Percentiles rank a stretch among this genome's conserved stretches.
These are phyloP conservation scores for Pecten maximus DNA, from an alignment of 2,888 invertebrate genomes.

Conservation along the genomic window DNA sequence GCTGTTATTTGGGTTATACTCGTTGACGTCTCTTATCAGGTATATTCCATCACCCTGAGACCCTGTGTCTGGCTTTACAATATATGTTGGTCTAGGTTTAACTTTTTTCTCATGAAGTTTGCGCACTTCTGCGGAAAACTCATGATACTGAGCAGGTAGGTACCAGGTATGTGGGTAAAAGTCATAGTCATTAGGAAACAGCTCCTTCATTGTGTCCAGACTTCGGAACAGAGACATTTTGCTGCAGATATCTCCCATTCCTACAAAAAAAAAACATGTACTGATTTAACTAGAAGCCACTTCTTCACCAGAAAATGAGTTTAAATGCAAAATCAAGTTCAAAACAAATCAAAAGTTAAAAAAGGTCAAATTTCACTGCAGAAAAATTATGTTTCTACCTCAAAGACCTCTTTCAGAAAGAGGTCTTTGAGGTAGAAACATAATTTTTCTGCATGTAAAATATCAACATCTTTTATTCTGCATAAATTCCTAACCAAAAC, in stretches of 20 bases:
- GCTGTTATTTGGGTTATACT: constrained; percentile 63
- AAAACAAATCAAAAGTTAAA: too few relatives aligned
- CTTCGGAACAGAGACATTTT: constrained; percentile 83
- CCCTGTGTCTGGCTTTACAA: constrained; percentile 84
- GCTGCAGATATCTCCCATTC: constrained; percentile 83
- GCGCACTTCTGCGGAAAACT: constrained; percentile 76
- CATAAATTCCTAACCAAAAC: too few relatives aligned
- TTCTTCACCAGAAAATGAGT: too few relatives aligned
- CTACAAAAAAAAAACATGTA: constrained; percentile 77
- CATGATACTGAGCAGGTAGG: constrained; percentile 82
- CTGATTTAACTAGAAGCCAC: too few relatives aligned
- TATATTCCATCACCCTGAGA: constrained; percentile 84
- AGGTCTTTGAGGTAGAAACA: too few relatives aligned
- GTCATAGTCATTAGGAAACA: constrained; percentile 83
- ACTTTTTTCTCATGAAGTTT: constrained; percentile 64
- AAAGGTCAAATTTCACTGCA: too few relatives aligned
- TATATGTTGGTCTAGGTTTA: constrained; percentile 80
- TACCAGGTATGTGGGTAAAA: constrained; percentile 84
- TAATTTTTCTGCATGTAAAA: too few relatives aligned
- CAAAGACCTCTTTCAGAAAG: too few relatives aligned
- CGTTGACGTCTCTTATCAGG: constrained; percentile 82
- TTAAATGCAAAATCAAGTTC: too few relatives aligned
- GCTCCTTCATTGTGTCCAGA: constrained; percentile 82
- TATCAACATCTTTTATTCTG: too few relatives aligned
- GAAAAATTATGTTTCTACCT: too few relatives aligned